Evolutionary conservation across 64 coral and sea anemone genomes (phyloP), one percentile per base, ranked within the genome.

Genomic region (Exaiptasia diaphana): DNA sequence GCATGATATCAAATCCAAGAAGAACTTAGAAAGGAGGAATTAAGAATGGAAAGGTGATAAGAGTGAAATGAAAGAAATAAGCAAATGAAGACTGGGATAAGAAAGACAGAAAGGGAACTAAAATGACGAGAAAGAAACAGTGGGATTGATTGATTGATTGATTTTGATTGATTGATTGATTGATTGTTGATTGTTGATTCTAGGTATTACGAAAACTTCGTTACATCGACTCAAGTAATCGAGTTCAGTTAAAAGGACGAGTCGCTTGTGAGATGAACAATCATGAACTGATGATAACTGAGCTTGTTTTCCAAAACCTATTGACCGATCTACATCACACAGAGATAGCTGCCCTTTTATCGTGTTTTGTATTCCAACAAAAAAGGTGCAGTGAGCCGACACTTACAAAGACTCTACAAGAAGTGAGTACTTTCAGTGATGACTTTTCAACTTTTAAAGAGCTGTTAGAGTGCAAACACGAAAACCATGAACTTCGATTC

Each of bases 231-330:
- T 33, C 60, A 11, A 85, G 81, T 36, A 85, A 89, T 27, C 74
- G 83, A 3, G 89, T 99, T 0, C 71, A 99, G 38, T 49, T 99
- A 39, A 88, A 93, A 60, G 95, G 95, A 30, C 86, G 89, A 23
- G 95, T 99, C 14, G 95, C 95, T 0, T 99, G 95, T 64, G 95
- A 99, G 54, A 99, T 99, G 23, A 99, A 75, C 33, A 99, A 93
- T 80, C 85, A 99, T 48, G 95, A 99, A 18, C 53, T 99, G 12
- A 83, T 99, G 42, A 99, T 99, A 18, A 93, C 95, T 34, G 79
- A 85, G 29, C 81, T 99, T 3, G 89, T 99, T 22, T 99, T 92
- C 50, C 82, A 93, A 43, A 93, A 83, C 60, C 64, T 80, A 17
- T 88, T 99, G 53, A 85, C 79, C 0, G 75, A 89, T 54, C 75